Conservation (phyloP, 2,797 vertebrate species). For the Emydoidea blandingii region DNA sequence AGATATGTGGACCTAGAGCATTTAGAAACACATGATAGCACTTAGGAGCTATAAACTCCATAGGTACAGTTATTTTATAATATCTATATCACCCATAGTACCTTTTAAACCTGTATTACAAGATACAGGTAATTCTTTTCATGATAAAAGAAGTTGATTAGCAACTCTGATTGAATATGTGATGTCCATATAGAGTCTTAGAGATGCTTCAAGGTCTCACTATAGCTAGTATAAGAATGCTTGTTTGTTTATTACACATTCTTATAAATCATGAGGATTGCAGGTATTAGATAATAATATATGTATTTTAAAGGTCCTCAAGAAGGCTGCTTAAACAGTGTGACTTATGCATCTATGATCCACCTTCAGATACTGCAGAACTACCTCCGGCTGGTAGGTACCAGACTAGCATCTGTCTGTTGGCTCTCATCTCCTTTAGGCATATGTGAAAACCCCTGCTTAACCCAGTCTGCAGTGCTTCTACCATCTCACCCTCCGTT, state of each 20-base stretch:
- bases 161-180: neutral
- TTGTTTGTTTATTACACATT: neutral
- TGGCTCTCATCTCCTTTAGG: neutral
- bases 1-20: neutral
- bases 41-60: neutral
- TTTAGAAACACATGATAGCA: neutral
- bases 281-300: neutral
- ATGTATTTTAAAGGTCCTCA: constrained; percentile 84
- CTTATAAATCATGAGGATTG: neutral
- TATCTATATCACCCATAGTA: neutral
- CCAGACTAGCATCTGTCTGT: neutral
- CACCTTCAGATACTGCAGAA: constrained; percentile 93
- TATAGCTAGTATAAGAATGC: neutral
- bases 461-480: too few relatives aligned
- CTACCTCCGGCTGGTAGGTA: constrained; percentile 92
- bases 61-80: neutral
- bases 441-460: neutral
- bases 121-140: neutral
- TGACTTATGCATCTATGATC: constrained; percentile 91
- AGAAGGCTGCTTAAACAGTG: constrained; percentile 90
- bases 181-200: neutral
- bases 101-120: neutral
- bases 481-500: too few relatives aligned
- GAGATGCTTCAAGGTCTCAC: neutral
- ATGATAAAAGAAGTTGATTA: neutral